Conservation (phyloP, 2,113 vertebrate genomes). For the Thinocorus orbignyianus region DNA sequence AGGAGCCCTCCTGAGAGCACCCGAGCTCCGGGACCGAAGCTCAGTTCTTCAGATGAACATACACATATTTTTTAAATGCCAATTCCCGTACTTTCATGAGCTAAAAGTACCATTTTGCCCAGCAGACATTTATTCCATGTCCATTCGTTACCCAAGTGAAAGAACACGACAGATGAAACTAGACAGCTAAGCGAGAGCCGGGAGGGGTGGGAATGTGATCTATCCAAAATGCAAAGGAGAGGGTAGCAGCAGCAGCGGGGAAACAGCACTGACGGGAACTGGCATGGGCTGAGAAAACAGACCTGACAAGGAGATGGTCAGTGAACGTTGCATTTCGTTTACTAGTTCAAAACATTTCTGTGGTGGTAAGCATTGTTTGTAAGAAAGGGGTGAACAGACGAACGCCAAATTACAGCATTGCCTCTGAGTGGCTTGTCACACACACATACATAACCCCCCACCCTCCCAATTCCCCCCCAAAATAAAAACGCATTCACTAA, state of each 20-base stretch:
- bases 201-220: background rate
- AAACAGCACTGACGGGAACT: background rate
- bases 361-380: background rate
- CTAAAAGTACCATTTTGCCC: constrained; percentile 38
- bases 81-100: constrained; percentile 25
- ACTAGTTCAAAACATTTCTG: constrained; percentile 37
- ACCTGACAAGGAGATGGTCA: constrained; percentile 34
- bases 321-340: constrained; percentile 20
- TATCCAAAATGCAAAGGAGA: constrained; percentile 16
- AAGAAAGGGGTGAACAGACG: constrained; percentile 27
- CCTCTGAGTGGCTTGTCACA: constrained; percentile 29
- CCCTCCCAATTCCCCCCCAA: background rate
- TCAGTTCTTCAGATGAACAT: background rate
- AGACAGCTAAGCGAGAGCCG: background rate
- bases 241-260: background rate
- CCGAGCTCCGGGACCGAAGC: background rate
- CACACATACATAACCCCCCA: background rate
- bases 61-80: background rate
- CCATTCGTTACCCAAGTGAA: constrained; percentile 55
- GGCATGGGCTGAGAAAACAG: constrained; percentile 28
- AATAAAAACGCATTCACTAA: constrained; percentile 12
- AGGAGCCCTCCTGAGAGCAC: background rate
- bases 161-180: background rate
- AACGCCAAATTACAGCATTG: constrained; percentile 33
- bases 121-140: constrained; percentile 40